Conservation (phyloP, 2,797 vertebrate species). For the Aythya fuligula region DNA sequence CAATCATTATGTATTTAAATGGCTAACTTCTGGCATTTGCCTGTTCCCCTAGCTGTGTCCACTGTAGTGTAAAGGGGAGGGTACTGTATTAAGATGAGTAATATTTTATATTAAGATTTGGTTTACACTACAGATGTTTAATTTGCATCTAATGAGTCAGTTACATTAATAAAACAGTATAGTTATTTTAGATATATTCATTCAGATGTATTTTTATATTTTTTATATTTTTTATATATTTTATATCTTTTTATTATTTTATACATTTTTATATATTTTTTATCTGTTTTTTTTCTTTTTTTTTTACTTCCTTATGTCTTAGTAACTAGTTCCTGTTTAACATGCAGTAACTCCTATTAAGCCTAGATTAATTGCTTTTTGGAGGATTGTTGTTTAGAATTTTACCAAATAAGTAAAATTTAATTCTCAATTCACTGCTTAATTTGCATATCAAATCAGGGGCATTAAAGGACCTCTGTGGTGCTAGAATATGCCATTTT, state of each 20-base stretch:
- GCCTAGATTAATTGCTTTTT: conserved; percentile 33
- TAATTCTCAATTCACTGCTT: not conserved
- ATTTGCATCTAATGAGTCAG: conserved; percentile 21
- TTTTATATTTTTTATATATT: not conserved
- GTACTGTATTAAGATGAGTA: not conserved
- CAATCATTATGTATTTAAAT: not conserved
- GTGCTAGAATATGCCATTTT: not conserved
- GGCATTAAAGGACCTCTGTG: not conserved
- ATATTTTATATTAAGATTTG: conserved; percentile 27
- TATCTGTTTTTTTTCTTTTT: too few relatives aligned
- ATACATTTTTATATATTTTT: not conserved
- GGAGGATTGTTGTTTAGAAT: conserved; percentile 19
- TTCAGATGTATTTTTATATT: not conserved
- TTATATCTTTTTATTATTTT: too few relatives aligned
- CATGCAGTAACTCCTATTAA: not conserved
- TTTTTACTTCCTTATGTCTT: not conserved
- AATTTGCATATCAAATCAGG: conserved; percentile 1
- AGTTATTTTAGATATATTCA: conserved; percentile 4
- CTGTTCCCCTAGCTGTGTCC: not conserved
- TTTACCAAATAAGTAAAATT: not conserved
- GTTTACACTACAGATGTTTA: conserved; percentile 11
- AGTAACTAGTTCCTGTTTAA: not conserved
- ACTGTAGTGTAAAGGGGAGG: not conserved
- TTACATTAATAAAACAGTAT: not conserved
- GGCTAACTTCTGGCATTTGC: conserved; percentile 15